Base-by-base conservation (phyloP, 2,113 vertebrate genomes). In the Peromyscus californicus region DNA sequence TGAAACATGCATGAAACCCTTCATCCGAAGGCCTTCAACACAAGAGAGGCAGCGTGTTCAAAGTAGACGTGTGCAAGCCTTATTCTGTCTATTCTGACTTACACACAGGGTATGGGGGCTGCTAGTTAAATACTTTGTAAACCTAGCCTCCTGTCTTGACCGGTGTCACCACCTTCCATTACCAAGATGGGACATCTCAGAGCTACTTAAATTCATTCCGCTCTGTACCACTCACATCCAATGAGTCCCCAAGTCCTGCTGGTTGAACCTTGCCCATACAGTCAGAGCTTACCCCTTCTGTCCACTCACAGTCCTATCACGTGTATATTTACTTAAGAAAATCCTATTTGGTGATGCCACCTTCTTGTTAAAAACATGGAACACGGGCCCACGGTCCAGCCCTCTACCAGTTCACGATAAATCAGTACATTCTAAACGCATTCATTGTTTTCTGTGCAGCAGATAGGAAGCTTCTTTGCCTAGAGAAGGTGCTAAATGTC, bases 301-400 rank as follows among this genome's bases (percentile, higher is more conserved):
- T 15, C 48, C 21, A 33, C 26, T 74, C 59, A 33, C 0, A 7
- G 36, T 48, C n/a, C 57, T 63, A 57, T 48, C 48, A 70, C 63
- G 59, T 89, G 90, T n/a, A 1, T 42, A 42, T 57, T 63, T n/a
- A 51, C n/a, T 75, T 96, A 67, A 69, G 82, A 76, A 76, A 59
- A 75, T 82, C 19, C 0, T 31, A 17, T 12, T 31, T 54, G 82
- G 36, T 24, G 79, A 93, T 21, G 21, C 70, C 74, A 87, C 42
- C 74, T 79, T 86, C 72, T 78, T 88, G 59, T 24, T 86, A 29
- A 84, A 87, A 84, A 75, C 67, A 76, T n/a, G 67, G 90, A 75
- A 94, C 0, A 24, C 22, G 88, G 48, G 15, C 65, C 70, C 6
- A 5, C 0, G 0, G 9, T 24, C 63, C 1, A 3, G 57, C 39